These are phyloP conservation scores for Emydocephalus ijimae DNA, from an alignment of 2,113 vertebrate species.

Conservation along the genomic window DNA sequence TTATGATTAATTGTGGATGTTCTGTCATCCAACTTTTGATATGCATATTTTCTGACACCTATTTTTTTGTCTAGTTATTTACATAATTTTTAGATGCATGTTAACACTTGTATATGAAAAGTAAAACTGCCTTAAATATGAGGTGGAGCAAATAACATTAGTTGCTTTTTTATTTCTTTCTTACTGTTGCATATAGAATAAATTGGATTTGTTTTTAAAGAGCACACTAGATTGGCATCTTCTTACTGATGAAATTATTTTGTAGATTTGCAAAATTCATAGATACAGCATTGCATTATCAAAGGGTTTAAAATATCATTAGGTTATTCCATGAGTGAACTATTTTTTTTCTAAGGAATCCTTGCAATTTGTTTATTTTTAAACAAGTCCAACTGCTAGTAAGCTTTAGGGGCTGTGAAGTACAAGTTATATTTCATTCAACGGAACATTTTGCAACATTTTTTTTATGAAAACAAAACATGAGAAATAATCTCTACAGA, in stretches of 20 bases:
- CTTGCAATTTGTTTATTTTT: not conserved
- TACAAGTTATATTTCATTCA: not conserved
- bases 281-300: not conserved
- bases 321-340: not conserved
- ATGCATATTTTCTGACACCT: not conserved
- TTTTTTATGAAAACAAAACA: slow-evolving; percentile 30
- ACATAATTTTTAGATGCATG: not conserved
- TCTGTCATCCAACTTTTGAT: not conserved
- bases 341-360: not conserved
- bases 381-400: not conserved
- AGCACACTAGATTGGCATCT: not conserved
- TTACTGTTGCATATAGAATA: not conserved
- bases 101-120: not conserved
- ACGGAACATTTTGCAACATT: not conserved
- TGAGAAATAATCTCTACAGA: slow-evolving; percentile 34
- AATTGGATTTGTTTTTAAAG: not conserved
- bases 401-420: not conserved
- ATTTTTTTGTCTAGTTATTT: not conserved
- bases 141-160: not conserved
- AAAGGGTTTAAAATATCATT: not conserved
- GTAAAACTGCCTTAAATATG: not conserved
- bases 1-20: not conserved
- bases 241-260: not conserved
- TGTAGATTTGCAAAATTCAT: not conserved
- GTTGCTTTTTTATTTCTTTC: no score